Conservation (phyloP, 2,797 vertebrate species). For the Hemibagrus guttatus region DNA sequence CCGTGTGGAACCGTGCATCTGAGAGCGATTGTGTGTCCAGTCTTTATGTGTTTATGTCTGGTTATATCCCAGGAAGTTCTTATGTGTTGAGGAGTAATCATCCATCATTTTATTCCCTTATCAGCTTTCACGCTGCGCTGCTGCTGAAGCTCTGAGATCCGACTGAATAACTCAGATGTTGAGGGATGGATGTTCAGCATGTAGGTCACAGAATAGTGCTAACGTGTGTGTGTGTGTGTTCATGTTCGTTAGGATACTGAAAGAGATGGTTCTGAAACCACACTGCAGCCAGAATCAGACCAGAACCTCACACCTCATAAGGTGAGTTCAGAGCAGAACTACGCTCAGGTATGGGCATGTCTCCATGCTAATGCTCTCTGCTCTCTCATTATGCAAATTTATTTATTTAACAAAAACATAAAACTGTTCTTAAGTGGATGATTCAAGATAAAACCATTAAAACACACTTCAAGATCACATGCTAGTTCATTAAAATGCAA, state of each 20-base stretch:
- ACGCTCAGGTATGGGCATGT: not conserved
- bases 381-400: not conserved
- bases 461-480: not conserved
- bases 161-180: not conserved
- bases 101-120: not conserved
- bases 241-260: conserved; percentile 66
- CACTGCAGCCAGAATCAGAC: conserved; percentile 74
- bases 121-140: conserved; percentile 28
- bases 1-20: conserved; percentile 50
- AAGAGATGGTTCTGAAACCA: conserved; percentile 56
- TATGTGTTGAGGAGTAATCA: conserved; percentile 10
- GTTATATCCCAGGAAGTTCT: not conserved
- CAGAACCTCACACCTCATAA: conserved; percentile 66
- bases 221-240: conserved; percentile 14
- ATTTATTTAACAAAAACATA: not conserved
- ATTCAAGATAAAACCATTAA: not conserved
- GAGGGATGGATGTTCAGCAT: conserved; percentile 2
- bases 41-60: conserved; percentile 34
- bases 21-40: conserved; percentile 31
- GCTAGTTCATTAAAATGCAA: not conserved
- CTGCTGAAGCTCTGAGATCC: conserved; percentile 2
- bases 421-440: not conserved
- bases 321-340: conserved; percentile 56
- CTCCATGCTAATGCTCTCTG: not conserved
- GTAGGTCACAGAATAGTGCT: conserved; percentile 4